Evolutionary conservation across 23 tunicate genomes (phyloP).

Genomic region (Ciona savignyi): DNA sequence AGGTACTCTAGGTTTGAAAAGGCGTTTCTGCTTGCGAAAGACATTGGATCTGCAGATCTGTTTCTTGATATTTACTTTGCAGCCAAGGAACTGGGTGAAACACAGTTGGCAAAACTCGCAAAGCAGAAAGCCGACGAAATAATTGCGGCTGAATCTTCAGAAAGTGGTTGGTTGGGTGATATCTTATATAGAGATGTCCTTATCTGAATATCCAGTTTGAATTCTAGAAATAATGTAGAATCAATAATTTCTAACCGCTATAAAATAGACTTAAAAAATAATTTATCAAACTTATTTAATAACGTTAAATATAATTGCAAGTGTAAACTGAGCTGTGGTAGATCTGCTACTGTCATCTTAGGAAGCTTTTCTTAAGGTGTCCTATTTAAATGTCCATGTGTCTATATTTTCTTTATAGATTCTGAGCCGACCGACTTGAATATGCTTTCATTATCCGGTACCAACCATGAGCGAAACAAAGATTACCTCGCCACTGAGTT

Average conservation of each 20-base stretch:
- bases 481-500: not conserved
- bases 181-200: too few species aligned
- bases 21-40: slow-evolving; percentile 88
- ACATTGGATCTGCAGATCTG: slow-evolving; percentile 59
- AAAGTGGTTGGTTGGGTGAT: slow-evolving; percentile 11
- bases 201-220: too few species aligned
- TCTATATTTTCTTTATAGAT: not conserved
- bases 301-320: too few species aligned
- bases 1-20: slow-evolving; percentile 65
- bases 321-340: too few species aligned
- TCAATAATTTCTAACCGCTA: too few species aligned
- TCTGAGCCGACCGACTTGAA: not conserved
- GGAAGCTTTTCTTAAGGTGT: too few species aligned
- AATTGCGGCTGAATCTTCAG: slow-evolving; percentile 45
- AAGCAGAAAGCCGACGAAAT: slow-evolving; percentile 68
- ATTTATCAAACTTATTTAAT: too few species aligned
- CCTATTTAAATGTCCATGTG: too few species aligned
- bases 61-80: slow-evolving; percentile 78
- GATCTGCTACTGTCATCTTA: too few species aligned
- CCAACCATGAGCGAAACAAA: not conserved
- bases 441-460: not conserved
- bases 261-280: too few species aligned
- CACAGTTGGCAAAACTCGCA: slow-evolving; percentile 60
- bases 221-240: too few species aligned
- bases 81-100: slow-evolving; percentile 77